These are phyloP conservation scores for Drosophila azteca DNA, from an alignment of 1,140 invertebrate species.

Conservation along the genomic window DNA sequence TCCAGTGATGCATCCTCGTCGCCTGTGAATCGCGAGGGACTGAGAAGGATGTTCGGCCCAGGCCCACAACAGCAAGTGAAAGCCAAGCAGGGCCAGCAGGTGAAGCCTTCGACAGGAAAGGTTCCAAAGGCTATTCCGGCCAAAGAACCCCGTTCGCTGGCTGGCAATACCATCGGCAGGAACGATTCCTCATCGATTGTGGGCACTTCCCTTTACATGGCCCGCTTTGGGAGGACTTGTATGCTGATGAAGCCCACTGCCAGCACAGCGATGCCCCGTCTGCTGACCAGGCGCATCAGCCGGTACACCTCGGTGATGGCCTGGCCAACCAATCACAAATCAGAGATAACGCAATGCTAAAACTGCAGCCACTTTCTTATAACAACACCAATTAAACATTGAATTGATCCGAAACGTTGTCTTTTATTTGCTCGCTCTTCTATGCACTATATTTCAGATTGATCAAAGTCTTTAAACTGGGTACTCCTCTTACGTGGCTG, in stretches of 20 bases:
- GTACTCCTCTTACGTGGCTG: no score
- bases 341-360: no score
- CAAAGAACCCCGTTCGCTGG: not conserved
- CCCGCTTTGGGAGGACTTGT: conserved; percentile 58
- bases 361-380: no score
- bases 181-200: not conserved
- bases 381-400: no score
- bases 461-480: no score
- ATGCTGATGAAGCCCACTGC: conserved; percentile 48
- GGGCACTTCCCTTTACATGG: conserved; percentile 29
- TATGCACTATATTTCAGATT: no score
- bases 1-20: not conserved
- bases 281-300: conserved; percentile 49
- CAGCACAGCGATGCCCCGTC: conserved; percentile 9
- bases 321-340: conserved; percentile 23
- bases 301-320: conserved; percentile 44
- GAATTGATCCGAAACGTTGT: no score
- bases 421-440: no score
- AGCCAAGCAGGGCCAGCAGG: not conserved
- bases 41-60: no score
- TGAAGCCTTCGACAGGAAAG: no score
- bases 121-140: not conserved
- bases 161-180: not conserved
- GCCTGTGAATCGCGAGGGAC: no score
- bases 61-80: not conserved